Base-by-base conservation (phyloP, 2,888 invertebrate species). In the Dasysyrphus albostriatus region DNA sequence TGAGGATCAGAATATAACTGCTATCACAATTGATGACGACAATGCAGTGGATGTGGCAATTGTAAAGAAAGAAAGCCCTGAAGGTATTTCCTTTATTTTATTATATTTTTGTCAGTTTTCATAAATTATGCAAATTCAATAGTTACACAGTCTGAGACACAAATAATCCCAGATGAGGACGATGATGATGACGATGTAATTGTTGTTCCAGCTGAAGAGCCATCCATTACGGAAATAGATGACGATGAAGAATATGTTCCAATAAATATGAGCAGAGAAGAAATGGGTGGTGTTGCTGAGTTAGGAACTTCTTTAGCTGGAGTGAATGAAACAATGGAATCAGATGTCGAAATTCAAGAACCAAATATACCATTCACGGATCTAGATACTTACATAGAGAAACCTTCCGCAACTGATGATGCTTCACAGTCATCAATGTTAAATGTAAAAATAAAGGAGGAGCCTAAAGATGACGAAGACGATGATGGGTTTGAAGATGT, bases 131-230 rank as follows among this genome's bases (percentile, higher is more conserved):
- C 32, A n/a, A 29, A 67, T 39, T 19, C 3, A 75, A 82, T 47
- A 81, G 72, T 61, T 24, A 19, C 12, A 12, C 58, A 61, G 49
- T 14, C 65, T 29, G 76, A 69, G 16, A 12, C 70, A 51, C n/a
- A 76, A 39, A 34, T 70, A 4, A 78, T 85, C 37, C 93, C 94
- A n/a, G 95, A 94, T 12, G 91, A 91, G 39, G 90, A 89, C 39
- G 95, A 95, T 8, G 95, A 95, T 85, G 95, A 95, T 89, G 96
- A 95, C 90, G 95, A 96, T 78, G 95, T 96, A 69, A 94, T 95
- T 88, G 94, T 95, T 88, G 94, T 95, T 83, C 95, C 95, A 85
- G 94, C 94, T 7, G 95, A 95, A 75, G 95, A 95, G 88, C 93
- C 95, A 87, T 95, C 95, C 75, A 93, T 94, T 54, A 95, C 96